Evolutionary conservation across 2,113 vertebrate genomes (phyloP).

Genomic region (Misgurnus anguillicaudatus): DNA sequence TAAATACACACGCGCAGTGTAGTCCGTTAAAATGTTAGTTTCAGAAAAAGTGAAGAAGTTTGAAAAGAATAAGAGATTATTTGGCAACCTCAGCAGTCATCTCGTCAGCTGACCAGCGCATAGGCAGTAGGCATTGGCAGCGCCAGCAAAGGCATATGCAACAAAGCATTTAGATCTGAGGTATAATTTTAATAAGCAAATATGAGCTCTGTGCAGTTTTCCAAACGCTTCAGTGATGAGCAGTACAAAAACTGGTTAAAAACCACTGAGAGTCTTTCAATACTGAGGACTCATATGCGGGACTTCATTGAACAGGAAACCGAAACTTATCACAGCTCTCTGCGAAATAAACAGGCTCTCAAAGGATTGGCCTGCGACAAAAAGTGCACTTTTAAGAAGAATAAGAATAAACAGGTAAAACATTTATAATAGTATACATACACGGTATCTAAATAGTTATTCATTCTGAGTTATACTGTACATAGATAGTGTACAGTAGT

Average conservation of each 20-base stretch:
- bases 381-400: constrained; percentile 5
- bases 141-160: no score
- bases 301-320: constrained; percentile 62
- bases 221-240: constrained; percentile 54
- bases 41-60: not conserved
- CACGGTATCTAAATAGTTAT: no score
- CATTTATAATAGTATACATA: no score
- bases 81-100: not conserved
- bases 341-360: not conserved
- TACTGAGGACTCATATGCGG: constrained; percentile 45
- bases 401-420: not conserved
- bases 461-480: no score
- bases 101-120: not conserved
- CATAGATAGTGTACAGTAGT: no score
- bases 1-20: no score
- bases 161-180: not conserved
- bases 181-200: not conserved
- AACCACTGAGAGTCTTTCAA: constrained; percentile 51
- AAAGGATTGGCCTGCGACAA: not conserved
- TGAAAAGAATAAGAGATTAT: not conserved
- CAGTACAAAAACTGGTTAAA: constrained; percentile 63
- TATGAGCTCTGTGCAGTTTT: constrained; percentile 36
- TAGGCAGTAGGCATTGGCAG: no score
- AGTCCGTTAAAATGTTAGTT: no score
- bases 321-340: constrained; percentile 52